Base-by-base conservation (phyloP, 2,797 vertebrate genomes). In the Sus cebifrons region DNA sequence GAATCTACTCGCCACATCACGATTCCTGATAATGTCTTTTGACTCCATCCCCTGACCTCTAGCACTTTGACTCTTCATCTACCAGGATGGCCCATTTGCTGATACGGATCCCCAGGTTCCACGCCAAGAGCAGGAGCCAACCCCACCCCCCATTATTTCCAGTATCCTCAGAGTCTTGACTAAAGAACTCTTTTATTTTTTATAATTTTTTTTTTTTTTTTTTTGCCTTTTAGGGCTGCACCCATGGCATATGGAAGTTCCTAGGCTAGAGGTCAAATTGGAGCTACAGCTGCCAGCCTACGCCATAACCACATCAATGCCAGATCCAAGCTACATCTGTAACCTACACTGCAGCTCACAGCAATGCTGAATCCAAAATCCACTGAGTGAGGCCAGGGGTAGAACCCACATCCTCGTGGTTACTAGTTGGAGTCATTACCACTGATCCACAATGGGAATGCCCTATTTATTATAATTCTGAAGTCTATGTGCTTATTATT, bases 21-120 rank as follows among this genome's bases (percentile, higher is more conserved):
- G 21, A 44, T 93, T 56, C 32, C 77, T 64, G 18, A 16, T 54
- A 52, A 52, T n/a, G 64, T 88, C 54, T 79, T 94, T 83, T 89
- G 36, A 74, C 17, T 92, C 54, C 27, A 83, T 71, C 88, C 62
- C 29, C 82, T 91, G 88, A 44, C 58, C 25, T 88, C 52, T 52
- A n/a, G 44, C 78, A 18, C 44, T 40, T 18, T 75, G 78, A 71
- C 71, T 44, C 11, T 60, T 65, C 25, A 6, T 54, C 20, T 83
- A 9, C 79, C 60, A 32, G 27, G 71, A 64, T 52, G 58, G 27
- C 44, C 25, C 3, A 74, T 52, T 67, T 71, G n/a, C 79, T 16
- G 27, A 29, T 8, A 6, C 44, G 23, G 29, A 64, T 81, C 40
- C 36, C 60, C 77, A 23, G 20, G 11, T 58, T 58, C 0, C 77